phyloP scores from a whole-genome alignment of 2,888 invertebrate species.

The Pandemis cinnamomeana region DNA sequence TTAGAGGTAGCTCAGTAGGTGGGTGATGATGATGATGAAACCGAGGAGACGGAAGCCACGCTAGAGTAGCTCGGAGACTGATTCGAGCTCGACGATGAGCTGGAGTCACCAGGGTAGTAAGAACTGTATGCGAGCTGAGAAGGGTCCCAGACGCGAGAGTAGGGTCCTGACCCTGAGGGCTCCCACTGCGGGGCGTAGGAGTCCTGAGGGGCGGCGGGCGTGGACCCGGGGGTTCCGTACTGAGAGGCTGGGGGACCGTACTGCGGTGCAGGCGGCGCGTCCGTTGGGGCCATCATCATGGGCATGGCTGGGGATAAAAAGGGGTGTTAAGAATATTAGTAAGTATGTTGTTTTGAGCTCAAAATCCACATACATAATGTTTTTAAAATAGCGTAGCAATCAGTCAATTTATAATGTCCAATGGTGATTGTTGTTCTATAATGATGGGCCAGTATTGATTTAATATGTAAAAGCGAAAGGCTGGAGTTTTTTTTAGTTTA shows the following conservation, averaged over 20 bases:
- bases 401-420: too few species aligned
- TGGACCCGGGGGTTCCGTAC: slow-evolving; percentile 77
- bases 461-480: too few species aligned
- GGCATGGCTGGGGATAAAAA: slow-evolving; percentile 85
- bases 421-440: too few species aligned
- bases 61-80: slow-evolving; percentile 80
- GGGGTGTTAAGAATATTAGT: background rate
- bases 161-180: slow-evolving; percentile 89
- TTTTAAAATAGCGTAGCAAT: too few species aligned
- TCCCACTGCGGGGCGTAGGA: slow-evolving; percentile 91
- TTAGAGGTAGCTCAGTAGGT: slow-evolving; percentile 67
- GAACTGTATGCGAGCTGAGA: slow-evolving; percentile 89
- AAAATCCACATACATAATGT: too few species aligned
- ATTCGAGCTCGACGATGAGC: slow-evolving; percentile 83
- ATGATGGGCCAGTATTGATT: too few species aligned
- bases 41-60: slow-evolving; percentile 74
- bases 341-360: too few species aligned
- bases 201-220: slow-evolving; percentile 86
- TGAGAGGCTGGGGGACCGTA: slow-evolving; percentile 89
- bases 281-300: slow-evolving; percentile 87
- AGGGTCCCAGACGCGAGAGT: slow-evolving; percentile 91
- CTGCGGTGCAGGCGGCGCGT: slow-evolving; percentile 85
- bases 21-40: slow-evolving; percentile 64
- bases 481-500: too few species aligned
- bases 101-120: slow-evolving; percentile 87